Evolutionary conservation across 2,888 invertebrate genomes (phyloP), one percentile per base, ranked within the genome.

Genomic region (Heliconius charithonia): DNA sequence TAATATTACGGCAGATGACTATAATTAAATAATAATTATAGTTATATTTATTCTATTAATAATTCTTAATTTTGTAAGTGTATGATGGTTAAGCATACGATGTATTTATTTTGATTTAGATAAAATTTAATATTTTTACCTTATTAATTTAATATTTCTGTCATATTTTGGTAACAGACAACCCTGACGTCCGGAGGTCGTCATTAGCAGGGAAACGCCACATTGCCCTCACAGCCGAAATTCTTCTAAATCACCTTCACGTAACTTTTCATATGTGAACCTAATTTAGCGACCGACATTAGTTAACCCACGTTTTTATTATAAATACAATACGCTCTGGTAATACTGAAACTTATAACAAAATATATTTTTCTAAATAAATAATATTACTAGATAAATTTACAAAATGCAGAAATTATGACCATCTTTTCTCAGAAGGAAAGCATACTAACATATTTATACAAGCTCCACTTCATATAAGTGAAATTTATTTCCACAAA

Each of bases 181-280:
- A 32, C 77, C 77, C 77, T 78, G 27, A 41, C 41, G 59, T 41
- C 87, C 85, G 87, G 85, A 89, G 88, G 87, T 89, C 92, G 89
- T 93, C 93, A 94, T 93, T 93, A 93, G 91, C 89, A 84, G 85
- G 84, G 88, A 88, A 89, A 89, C 86, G 88, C 89, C 88, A 86
- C 88, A 88, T 89, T 90, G 87, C 86, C 89, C 89, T 79, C 79
- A 76, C 70, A 71, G 51, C 79, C 67, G 74, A 80, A 76, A 80
- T 89, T 89, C 89, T 86, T 88, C 87, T 87, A 89, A 91, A 91
- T 89, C 89, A 90, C 90, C 88, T 88, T 85, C 84, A 83, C 85
- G 89, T 87, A 89, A 91, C 90, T 90, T 91, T 91, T 91, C 89
- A 90, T 91, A 90, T 89, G 86, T 86, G 87, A 87, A 87, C 87